Conservation (phyloP, 2,888 invertebrate genomes). For the Drosophila crucigera region DNA sequence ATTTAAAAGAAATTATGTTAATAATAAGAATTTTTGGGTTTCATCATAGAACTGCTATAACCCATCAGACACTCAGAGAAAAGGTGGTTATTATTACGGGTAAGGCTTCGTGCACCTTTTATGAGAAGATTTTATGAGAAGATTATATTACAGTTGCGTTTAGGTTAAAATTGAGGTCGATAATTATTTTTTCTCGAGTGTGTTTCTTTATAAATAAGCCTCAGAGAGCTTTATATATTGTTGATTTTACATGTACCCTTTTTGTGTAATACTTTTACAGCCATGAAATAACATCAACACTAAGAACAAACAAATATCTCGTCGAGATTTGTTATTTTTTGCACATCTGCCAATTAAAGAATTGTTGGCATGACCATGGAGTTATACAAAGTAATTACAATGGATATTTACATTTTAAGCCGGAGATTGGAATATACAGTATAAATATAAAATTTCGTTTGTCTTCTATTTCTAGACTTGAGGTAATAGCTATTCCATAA, state of each 20-base stretch:
- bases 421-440: background rate
- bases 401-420: too few species aligned
- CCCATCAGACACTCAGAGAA: background rate
- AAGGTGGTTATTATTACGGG: background rate
- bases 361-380: background rate
- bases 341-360: background rate
- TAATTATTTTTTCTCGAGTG: background rate
- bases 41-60: background rate
- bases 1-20: slow-evolving; percentile 44
- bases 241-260: slow-evolving; percentile 19
- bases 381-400: too few species aligned
- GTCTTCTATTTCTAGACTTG: background rate
- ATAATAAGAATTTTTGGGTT: slow-evolving; percentile 3
- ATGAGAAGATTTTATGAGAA: background rate
- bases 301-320: background rate
- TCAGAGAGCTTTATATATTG: background rate
- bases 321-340: background rate
- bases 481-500: slow-evolving; percentile 21
- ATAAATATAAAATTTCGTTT: background rate
- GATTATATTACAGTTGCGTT: background rate
- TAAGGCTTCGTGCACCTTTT: background rate
- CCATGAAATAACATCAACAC: slow-evolving; percentile 3
- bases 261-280: slow-evolving; percentile 35
- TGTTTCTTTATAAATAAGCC: background rate
- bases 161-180: background rate